Evolutionary conservation across 2,888 invertebrate genomes (phyloP), one percentile per base, ranked within the genome.

Genomic region (Aleiodes leptofemur): DNA sequence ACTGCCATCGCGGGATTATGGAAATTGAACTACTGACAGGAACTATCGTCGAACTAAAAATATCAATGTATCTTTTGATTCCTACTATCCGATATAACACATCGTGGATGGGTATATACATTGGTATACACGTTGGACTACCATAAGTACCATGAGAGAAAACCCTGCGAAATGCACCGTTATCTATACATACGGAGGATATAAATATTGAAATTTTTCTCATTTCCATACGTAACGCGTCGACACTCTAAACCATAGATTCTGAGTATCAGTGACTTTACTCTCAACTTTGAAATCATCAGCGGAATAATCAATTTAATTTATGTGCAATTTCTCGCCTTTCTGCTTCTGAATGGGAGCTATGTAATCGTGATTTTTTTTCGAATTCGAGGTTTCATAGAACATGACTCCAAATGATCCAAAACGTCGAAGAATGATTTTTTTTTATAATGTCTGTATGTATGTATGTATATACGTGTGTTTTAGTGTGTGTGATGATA

Each of bases 121-220:
- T 34, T 34, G 34, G 59, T 50, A 72, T 71, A 69, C 38, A 51
- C 16, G 59, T 72, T 29, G 59, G 9, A 53, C 16, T 23, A 31
- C 31, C 55, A 38, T 56, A 64, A 50, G 31, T 29, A 64, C 64
- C 64, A 23, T 64, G 66, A 34, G 68, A 68, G 70, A 70, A 29
- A 57, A 73, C 76, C 59, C 76, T 66, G 70, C 8, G 38, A 68
- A 56, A 71, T 76, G 51, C 61, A 59, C 73, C 14, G 51, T 48
- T 48, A 64, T 16, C 64, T 66, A 57, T 61, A 68, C 76, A 55
- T 55, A 66, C 34, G 64, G 43, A 72, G 74, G 72, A 69, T 78
- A 83, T 82, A 82, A 83, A 84, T 84, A 83, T 84, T 83, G 81
- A 82, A 80, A 82, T 81, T 79, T 70, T 72, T 73, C 55, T 75